Evolutionary conservation across 2,888 invertebrate genomes (phyloP).

Genomic region (Herminia tarsipennalis): DNA sequence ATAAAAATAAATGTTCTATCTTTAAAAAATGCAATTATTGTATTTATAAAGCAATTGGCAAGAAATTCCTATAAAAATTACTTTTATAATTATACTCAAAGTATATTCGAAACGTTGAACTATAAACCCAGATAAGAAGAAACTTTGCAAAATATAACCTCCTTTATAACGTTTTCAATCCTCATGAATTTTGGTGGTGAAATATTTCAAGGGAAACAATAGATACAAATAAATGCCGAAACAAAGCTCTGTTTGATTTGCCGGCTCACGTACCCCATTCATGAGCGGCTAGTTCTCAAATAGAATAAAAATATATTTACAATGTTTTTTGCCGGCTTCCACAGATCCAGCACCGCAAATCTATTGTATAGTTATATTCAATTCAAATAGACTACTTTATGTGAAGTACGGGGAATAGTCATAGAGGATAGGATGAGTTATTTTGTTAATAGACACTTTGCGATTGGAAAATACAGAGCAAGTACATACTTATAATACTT

Average conservation of each 20-base stretch:
- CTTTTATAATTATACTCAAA: neutral
- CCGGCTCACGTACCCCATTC: conserved; percentile 48
- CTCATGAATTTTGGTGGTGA: conserved; percentile 10
- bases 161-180: conserved; percentile 5
- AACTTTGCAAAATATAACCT: conserved; percentile 4
- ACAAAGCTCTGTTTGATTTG: conserved; percentile 55
- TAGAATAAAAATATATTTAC: conserved; percentile 49
- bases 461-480: no score
- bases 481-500: no score
- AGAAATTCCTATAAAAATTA: no score
- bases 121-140: neutral
- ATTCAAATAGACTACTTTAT: conserved; percentile 5
- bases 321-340: conserved; percentile 46
- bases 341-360: conserved; percentile 49
- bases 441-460: no score
- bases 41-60: no score
- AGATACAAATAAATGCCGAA: conserved; percentile 34
- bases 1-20: no score
- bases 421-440: neutral
- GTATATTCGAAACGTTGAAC: neutral
- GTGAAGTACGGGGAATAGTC: conserved; percentile 1
- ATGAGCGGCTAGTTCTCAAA: conserved; percentile 32
- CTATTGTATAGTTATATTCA: conserved; percentile 32
- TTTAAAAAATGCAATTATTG: no score
- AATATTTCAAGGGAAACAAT: conserved; percentile 34